A percentile compares a stretch with the other conserved stretches of the same genome.
phyloP scores from a whole-genome alignment of 2,797 vertebrate species.

The Microchirus variegatus region DNA sequence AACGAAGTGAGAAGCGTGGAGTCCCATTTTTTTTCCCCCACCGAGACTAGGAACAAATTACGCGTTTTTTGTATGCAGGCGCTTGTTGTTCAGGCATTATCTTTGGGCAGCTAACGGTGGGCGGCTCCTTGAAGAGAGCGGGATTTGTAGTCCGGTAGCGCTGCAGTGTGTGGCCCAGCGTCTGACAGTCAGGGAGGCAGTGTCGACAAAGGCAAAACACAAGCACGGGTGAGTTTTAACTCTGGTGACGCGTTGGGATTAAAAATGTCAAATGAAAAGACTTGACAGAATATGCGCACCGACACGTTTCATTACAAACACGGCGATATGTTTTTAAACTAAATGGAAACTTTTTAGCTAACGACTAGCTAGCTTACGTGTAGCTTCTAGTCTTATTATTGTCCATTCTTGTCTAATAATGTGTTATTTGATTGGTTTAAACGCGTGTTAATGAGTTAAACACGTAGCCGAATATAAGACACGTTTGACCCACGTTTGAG shows the following conservation, averaged over 20 bases:
- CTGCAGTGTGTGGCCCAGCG: not conserved
- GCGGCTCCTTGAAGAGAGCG: slow-evolving; percentile 41
- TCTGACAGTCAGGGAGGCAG: slow-evolving; percentile 46
- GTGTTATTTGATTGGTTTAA: not conserved
- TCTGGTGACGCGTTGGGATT: fast-evolving
- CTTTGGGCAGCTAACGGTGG: not conserved
- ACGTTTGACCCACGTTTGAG: not conserved
- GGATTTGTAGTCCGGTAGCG: slow-evolving; percentile 58
- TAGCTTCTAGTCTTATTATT: not conserved
- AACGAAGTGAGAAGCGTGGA: too few relatives aligned
- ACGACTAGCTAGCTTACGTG: slow-evolving; percentile 20
- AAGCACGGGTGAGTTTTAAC: slow-evolving; percentile 42
- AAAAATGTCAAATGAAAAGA: fast-evolving
- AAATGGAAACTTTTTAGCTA: slow-evolving; percentile 5
- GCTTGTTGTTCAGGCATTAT: slow-evolving; percentile 37
- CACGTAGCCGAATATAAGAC: not conserved
- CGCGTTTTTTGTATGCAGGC: too few relatives aligned
- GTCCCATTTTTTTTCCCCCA: too few relatives aligned
- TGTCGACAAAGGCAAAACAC: slow-evolving; percentile 9
- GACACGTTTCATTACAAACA: fast-evolving
- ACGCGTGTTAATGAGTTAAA: not conserved
- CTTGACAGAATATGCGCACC: fast-evolving
- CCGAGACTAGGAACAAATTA: too few relatives aligned
- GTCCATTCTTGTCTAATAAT: not conserved
- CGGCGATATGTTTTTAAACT: fast-evolving